Evolutionary conservation across 2,113 vertebrate genomes (phyloP).

Genomic region (Oxyruncus cristatus): DNA sequence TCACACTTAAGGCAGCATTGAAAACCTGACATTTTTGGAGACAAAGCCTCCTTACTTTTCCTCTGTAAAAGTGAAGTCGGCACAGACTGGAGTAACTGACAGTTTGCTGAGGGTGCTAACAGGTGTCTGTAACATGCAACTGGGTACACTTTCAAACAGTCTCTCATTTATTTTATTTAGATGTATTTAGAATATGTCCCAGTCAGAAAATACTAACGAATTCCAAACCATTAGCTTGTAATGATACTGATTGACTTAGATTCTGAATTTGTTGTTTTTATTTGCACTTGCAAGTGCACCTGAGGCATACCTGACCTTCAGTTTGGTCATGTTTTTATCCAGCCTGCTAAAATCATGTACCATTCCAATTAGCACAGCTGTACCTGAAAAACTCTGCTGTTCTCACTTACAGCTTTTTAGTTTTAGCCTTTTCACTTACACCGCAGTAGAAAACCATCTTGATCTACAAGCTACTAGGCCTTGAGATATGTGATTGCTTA

Average conservation of each 20-base stretch:
- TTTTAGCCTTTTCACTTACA: neutral
- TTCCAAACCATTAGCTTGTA: neutral
- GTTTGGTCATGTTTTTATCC: neutral
- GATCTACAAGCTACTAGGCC: neutral
- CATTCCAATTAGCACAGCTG: neutral
- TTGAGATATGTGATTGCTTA: neutral
- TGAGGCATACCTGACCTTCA: neutral
- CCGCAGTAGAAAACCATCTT: neutral
- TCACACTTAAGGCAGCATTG: neutral
- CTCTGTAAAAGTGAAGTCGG: neutral
- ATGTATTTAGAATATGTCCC: neutral
- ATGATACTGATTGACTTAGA: neutral
- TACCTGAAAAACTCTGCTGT: neutral
- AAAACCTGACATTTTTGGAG: neutral
- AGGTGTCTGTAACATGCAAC: neutral
- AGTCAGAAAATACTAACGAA: neutral
- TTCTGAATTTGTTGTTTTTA: neutral
- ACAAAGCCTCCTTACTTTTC: neutral
- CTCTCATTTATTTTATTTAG: neutral
- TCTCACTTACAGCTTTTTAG: neutral
- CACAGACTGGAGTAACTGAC: neutral
- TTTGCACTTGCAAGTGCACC: neutral
- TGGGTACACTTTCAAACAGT: neutral
- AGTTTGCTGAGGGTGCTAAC: slow-evolving; percentile 7
- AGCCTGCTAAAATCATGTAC: neutral